phyloP scores from a whole-genome alignment of 1,140 invertebrate species.

The Neomicropteryx cornuta region DNA sequence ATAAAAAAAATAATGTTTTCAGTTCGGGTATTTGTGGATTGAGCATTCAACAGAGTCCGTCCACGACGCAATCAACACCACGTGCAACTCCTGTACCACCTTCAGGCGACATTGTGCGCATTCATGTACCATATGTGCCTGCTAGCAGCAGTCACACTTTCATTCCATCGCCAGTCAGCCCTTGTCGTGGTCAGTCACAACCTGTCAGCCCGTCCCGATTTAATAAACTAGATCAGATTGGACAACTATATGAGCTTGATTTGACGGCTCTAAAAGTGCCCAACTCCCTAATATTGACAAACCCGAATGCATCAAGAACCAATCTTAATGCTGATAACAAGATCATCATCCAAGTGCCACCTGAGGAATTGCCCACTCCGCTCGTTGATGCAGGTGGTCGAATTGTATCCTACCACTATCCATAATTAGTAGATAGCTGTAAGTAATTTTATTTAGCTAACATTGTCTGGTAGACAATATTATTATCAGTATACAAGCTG shows the following conservation, averaged over 20 bases:
- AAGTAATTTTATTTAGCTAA: no score
- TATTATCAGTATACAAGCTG: no score
- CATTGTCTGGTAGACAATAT: no score
- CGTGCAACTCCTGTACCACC: conserved; percentile 48
- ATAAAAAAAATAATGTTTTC: no score
- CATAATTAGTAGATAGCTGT: no score
- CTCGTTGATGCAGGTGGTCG: no score
- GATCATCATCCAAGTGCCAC: conserved; percentile 53
- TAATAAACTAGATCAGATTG: no score
- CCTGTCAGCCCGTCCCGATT: conserved; percentile 24
- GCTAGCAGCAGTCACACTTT: conserved; percentile 21
- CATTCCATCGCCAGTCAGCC: conserved; percentile 32
- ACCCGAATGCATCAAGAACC: conserved; percentile 23
- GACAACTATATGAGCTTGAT: no score
- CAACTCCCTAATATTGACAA: no score
- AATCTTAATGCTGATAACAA: conserved; percentile 47
- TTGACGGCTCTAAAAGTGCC: no score
- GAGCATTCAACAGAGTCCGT: conserved; percentile 34
- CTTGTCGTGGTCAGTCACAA: conserved; percentile 42
- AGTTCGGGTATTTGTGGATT: conserved; percentile 35
- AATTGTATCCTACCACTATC: no score
- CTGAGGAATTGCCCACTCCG: conserved; percentile 54
- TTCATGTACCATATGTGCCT: conserved; percentile 61
- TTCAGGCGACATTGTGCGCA: conserved; percentile 57
- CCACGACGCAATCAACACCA: conserved; percentile 48